phyloP scores from a whole-genome alignment of 2,113 vertebrate species.

The Pterocles burchelli region DNA sequence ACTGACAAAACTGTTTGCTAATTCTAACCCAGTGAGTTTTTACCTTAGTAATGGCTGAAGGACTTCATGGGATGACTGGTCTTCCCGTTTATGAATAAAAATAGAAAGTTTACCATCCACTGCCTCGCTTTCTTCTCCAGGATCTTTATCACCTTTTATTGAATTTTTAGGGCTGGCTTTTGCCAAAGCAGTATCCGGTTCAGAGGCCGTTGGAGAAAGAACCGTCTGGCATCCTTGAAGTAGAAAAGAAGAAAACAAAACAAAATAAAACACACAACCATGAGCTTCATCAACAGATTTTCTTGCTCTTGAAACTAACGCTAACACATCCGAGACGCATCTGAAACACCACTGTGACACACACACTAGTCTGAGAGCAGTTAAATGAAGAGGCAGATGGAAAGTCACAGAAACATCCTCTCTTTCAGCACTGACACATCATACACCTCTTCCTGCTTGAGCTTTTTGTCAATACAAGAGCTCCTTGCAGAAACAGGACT shows the following conservation, averaged over 20 bases:
- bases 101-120: constrained; percentile 98
- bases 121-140: constrained; percentile 93
- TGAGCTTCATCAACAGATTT: neutral
- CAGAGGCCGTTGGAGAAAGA: constrained; percentile 94
- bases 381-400: neutral
- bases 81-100: constrained; percentile 97
- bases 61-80: constrained; percentile 97
- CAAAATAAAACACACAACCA: neutral
- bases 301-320: neutral
- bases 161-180: constrained; percentile 91
- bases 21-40: neutral
- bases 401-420: neutral
- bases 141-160: constrained; percentile 90
- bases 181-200: constrained; percentile 87
- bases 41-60: constrained; percentile 96
- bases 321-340: neutral
- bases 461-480: neutral
- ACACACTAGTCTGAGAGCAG: neutral
- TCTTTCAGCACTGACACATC: neutral
- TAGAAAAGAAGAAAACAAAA: neutral
- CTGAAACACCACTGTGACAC: neutral
- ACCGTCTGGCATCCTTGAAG: constrained; percentile 92
- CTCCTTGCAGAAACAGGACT: neutral
- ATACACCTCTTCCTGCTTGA: neutral
- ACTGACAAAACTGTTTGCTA: rapidly evolving